These are phyloP conservation scores for Lates japonicus DNA, from an alignment of 2,797 vertebrate genomes.

Conservation along the genomic window DNA sequence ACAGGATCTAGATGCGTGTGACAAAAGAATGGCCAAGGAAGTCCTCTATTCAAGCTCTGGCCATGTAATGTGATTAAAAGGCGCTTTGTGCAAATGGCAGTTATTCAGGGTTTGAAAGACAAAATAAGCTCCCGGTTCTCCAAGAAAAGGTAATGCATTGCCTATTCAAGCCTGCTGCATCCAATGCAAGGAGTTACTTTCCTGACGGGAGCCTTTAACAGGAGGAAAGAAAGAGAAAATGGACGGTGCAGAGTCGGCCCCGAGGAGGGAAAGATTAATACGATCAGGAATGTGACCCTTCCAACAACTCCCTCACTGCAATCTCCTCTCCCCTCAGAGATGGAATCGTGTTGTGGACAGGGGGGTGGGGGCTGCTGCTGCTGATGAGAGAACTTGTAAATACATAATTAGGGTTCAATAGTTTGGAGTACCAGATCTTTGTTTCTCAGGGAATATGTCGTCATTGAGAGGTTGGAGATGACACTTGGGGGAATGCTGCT, in stretches of 20 bases:
- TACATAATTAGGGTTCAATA: conserved; percentile 77
- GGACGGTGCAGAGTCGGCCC: conserved; percentile 49
- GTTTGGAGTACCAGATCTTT: conserved; percentile 69
- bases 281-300: conserved; percentile 76
- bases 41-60: conserved; percentile 73
- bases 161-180: conserved; percentile 62
- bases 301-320: conserved; percentile 56
- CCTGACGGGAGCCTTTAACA: conserved; percentile 62
- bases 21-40: conserved; percentile 76
- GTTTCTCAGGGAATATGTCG: conserved; percentile 57
- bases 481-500: conserved; percentile 63
- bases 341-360: conserved; percentile 10
- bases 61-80: conserved; percentile 85
- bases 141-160: conserved; percentile 73
- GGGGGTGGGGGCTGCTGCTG: background rate
- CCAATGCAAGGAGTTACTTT: conserved; percentile 70
- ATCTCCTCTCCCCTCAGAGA: conserved; percentile 34
- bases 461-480: conserved; percentile 55
- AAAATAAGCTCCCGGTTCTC: conserved; percentile 71
- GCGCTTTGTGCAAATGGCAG: conserved; percentile 79
- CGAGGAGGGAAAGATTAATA: conserved; percentile 77
- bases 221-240: conserved; percentile 64
- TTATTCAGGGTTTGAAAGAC: conserved; percentile 79
- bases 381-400: conserved; percentile 74
- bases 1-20: conserved; percentile 73